phyloP scores from a whole-genome alignment of 1,140 invertebrate genomes.

The Bacillus rossius region DNA sequence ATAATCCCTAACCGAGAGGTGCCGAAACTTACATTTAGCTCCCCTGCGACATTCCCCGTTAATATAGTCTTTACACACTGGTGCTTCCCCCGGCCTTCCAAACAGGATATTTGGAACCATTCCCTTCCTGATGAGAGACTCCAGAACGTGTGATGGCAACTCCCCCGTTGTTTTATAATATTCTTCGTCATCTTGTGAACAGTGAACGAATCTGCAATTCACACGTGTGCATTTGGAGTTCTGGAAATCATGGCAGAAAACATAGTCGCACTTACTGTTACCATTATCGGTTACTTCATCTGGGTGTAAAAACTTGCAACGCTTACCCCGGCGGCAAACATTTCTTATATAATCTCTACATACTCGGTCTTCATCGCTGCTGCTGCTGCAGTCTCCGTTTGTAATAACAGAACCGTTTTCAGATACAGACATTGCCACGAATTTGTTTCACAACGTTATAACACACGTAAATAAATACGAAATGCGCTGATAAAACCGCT shows the following conservation, averaged over 20 bases:
- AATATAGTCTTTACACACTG: constrained; percentile 70
- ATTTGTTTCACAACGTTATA: background rate
- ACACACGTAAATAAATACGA: too few relatives aligned
- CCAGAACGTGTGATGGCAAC: constrained; percentile 53
- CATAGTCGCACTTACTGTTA: constrained; percentile 23
- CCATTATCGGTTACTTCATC: constrained; percentile 31
- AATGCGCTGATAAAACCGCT: too few relatives aligned
- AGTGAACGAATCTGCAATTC: constrained; percentile 71
- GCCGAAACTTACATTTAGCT: constrained; percentile 49
- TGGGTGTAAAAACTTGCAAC: constrained; percentile 69
- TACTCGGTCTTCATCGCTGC: constrained; percentile 31
- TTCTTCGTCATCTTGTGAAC: constrained; percentile 69
- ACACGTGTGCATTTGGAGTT: constrained; percentile 61
- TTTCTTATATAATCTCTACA: constrained; percentile 58
- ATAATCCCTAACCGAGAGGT: constrained; percentile 46
- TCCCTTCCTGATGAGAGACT: constrained; percentile 30
- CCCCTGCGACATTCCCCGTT: constrained; percentile 64
- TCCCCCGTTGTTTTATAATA: constrained; percentile 62
- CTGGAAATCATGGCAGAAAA: constrained; percentile 84
- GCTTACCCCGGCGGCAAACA: constrained; percentile 66
- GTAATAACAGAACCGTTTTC: constrained; percentile 11
- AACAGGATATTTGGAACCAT: constrained; percentile 13
- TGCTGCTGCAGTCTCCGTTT: constrained; percentile 8
- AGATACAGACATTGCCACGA: constrained; percentile 1
- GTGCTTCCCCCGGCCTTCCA: constrained; percentile 37